Conservation (phyloP, 1,140 invertebrate species). For the Caerostris extrusa region DNA sequence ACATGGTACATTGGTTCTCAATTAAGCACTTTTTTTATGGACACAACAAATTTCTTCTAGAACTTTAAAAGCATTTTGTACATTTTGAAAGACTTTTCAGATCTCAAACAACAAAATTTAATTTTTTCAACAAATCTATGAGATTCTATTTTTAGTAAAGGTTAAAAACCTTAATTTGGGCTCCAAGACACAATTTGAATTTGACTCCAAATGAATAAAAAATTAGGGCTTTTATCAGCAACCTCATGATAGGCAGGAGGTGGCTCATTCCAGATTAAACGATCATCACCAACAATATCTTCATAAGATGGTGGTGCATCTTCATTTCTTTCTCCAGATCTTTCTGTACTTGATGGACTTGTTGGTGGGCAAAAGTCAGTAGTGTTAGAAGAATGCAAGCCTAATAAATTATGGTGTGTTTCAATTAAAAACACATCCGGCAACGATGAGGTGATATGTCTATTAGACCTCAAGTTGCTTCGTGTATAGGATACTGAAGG, state of each 20-base stretch:
- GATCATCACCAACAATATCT: conserved; percentile 65
- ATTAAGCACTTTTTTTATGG: no score
- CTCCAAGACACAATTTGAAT: background rate
- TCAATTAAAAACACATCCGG: conserved; percentile 75
- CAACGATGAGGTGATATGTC: conserved; percentile 60
- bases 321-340: conserved; percentile 42
- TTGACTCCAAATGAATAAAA: background rate
- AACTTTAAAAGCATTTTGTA: no score
- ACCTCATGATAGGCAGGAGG: conserved; percentile 73
- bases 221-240: conserved; percentile 59
- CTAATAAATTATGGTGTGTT: conserved; percentile 54
- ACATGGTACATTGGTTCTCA: no score
- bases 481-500: conserved; percentile 62
- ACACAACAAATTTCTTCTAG: no score
- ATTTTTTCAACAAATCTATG: no score
- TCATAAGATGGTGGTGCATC: conserved; percentile 74
- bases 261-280: conserved; percentile 69
- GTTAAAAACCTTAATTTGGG: background rate
- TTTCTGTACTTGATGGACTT: conserved; percentile 43
- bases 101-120: no score
- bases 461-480: conserved; percentile 35
- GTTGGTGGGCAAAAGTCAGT: conserved; percentile 63
- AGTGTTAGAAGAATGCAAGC: conserved; percentile 68
- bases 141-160: background rate
- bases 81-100: no score